phyloP scores from a whole-genome alignment of 2,113 vertebrate species.

The Columba livia region DNA sequence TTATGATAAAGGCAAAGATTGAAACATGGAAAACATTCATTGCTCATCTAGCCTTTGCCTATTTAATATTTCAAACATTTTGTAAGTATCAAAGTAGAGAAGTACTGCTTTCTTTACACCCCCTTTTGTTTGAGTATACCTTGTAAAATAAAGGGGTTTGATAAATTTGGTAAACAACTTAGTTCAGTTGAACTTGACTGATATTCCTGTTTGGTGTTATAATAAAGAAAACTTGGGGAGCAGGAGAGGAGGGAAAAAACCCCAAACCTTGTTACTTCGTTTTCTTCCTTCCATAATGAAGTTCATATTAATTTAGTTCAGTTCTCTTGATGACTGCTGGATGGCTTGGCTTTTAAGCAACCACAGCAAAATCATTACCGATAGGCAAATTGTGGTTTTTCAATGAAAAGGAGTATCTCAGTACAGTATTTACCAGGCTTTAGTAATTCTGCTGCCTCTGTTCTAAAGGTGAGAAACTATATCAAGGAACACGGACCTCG shows the following conservation, averaged over 20 bases:
- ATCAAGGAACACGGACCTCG: constrained; percentile 92
- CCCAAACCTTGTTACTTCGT: neutral
- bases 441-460: neutral
- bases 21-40: neutral
- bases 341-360: neutral
- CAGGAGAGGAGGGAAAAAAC: neutral
- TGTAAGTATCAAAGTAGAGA: neutral
- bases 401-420: neutral
- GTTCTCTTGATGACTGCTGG: neutral
- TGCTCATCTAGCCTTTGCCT: neutral
- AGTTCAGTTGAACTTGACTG: neutral
- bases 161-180: neutral
- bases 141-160: neutral
- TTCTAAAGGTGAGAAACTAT: constrained; percentile 90
- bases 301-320: neutral
- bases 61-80: neutral
- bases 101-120: neutral
- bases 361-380: neutral
- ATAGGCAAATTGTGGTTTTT: neutral
- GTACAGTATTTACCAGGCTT: neutral
- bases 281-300: neutral
- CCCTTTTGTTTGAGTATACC: neutral
- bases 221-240: neutral
- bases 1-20: neutral
- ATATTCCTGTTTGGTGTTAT: neutral